Conservation (phyloP, 30 jellyfish, hydroid and myxozoan species). For the Mastigias papua region DNA sequence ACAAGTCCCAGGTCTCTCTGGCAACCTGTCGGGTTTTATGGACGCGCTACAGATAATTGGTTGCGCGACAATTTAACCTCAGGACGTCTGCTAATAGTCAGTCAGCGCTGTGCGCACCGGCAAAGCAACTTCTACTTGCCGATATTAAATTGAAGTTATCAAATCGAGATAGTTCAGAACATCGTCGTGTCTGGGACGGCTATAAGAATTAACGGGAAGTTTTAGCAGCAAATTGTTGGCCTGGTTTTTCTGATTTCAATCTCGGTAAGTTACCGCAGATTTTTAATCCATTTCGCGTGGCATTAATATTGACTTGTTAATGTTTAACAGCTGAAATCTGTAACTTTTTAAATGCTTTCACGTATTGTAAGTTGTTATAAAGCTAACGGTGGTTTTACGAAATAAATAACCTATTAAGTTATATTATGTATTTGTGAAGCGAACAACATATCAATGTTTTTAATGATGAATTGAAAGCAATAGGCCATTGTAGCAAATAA, state of each 20-base stretch:
- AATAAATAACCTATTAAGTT: no score
- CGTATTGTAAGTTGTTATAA: no score
- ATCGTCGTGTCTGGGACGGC: no score
- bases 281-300: background rate
- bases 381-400: no score
- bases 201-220: background rate
- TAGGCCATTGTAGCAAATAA: no score
- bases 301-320: background rate
- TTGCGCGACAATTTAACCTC: slow-evolving; percentile 54
- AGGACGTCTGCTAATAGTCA: slow-evolving; percentile 4
- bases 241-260: background rate
- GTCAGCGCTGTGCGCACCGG: background rate
- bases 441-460: no score
- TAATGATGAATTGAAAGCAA: no score
- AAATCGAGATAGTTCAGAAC: no score
- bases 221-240: background rate
- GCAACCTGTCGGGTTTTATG: slow-evolving; percentile 39
- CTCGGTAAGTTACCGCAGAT: background rate
- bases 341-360: no score
- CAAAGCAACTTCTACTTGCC: background rate
- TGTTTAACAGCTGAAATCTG: background rate
- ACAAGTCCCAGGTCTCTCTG: background rate
- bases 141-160: background rate
- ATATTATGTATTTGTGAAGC: no score
- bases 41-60: slow-evolving; percentile 31